Conservation (phyloP, 1,140 invertebrate species). For the Heliconius hermathena region DNA sequence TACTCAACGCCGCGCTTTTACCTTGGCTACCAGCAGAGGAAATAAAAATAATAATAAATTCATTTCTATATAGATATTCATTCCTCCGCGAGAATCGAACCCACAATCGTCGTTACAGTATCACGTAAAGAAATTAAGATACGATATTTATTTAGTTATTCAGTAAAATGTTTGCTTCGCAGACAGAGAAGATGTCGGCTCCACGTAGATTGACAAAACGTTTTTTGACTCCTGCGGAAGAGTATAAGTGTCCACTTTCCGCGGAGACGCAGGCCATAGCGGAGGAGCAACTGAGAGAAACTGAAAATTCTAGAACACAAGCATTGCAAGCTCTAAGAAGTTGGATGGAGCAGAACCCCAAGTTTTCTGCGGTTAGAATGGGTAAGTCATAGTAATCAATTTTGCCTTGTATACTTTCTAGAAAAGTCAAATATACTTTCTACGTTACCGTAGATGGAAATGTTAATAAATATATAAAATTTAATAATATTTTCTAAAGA, state of each 20-base stretch:
- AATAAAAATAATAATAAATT: no score
- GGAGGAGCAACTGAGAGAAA: constrained; percentile 87
- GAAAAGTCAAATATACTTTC: neutral
- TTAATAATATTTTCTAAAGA: no score
- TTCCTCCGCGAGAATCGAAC: no score
- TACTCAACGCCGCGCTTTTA: no score
- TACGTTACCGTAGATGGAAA: no score
- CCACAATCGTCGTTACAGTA: no score
- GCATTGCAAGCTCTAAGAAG: constrained; percentile 86
- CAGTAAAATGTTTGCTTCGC: neutral
- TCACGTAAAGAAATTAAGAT: neutral
- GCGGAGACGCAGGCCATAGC: constrained; percentile 85
- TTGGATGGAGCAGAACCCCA: constrained; percentile 88
- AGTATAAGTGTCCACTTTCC: constrained; percentile 84
- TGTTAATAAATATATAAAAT: no score
- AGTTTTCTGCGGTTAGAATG: constrained; percentile 86
- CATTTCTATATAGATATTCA: no score
- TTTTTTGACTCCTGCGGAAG: constrained; percentile 82
- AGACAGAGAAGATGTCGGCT: constrained; percentile 54
- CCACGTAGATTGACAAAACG: constrained; percentile 63
- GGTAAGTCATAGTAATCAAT: constrained; percentile 74
- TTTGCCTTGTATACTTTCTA: neutral
- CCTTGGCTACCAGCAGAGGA: no score
- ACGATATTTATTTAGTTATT: neutral
- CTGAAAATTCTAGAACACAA: constrained; percentile 84